Evolutionary conservation across 2,113 vertebrate genomes (phyloP), one percentile per base, ranked within the genome.

Genomic region (Coregonus clupeaformis): DNA sequence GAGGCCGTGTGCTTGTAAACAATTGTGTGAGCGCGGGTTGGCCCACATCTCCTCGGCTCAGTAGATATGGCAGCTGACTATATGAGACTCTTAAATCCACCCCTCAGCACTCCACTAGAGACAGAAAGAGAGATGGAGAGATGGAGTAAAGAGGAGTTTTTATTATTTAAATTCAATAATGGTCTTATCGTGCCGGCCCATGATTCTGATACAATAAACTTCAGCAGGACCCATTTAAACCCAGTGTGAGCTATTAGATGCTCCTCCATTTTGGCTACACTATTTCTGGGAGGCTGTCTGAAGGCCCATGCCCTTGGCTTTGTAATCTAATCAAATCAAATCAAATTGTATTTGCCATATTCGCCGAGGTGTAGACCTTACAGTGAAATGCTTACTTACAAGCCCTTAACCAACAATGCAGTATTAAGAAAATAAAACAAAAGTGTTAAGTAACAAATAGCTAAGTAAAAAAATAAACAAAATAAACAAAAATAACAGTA

Each of bases 11-110:
- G 60, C 45, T 2, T 60, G 60, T 7, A 63, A 30, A 25, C 16
- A 42, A 42, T 12, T 42, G 36, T 42, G 9, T 42, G 36, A 42
- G 9, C 36, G 2, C 36, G 63, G 14, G 22, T 65, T 71, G 27
- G n/a, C 6, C 18, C 4, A n/a, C n/a, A 3, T 60, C 6, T 60
- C 57, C 57, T 22, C 57, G 9, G 57, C 71, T 29, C 47, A 63
- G 60, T 82, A 57, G 13, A 77, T 69, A 76, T 69, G 42, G 20
- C 55, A 36, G 62, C 68, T 42, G 68, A 77, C 73, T 57, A 25
- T 9, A 42, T 42, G 9, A 42, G 36, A 42, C 36, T 42, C 36
- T 42, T 42, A 42, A 42, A 25, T 32, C 72, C 49, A 16, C 22
- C 27, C 82, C 25, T 0, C 47, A 16, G 45, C 72, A 45, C 49